Evolutionary conservation across 2,888 invertebrate genomes (phyloP), one percentile per base, ranked within the genome.

Genomic region (Sphaerophoria rueppellii): DNA sequence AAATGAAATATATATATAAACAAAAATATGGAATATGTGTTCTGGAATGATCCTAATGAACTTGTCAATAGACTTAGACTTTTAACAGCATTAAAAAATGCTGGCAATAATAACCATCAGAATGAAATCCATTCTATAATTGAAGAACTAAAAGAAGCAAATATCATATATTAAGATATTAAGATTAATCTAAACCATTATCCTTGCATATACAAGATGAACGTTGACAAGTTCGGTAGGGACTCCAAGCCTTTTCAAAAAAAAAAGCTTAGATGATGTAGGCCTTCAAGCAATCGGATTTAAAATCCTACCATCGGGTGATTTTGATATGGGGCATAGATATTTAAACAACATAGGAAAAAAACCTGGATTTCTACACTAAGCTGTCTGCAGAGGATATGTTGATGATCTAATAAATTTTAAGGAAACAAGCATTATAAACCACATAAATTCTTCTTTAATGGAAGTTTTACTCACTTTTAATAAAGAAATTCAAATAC

Each of bases 201-300:
- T 9, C 6, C 40, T 40, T 40, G 40, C 40, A 40, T 40, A 40
- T 40, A 40, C 40, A 40, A 40, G 40, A 40, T 40, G 40, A 9
- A 40, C 40, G 40, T 40, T 40, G 40, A 40, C 4, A 40, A 40
- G 40, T 40, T 40, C 40, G 40, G 40, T 6, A 40, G 24, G 34
- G 34, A 35, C 34, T 34, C 34, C n/a, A 55, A 55, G 55, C 34
- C 35, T 55, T 55, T 55, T n/a, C 4, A 34, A 55, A 55, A 55
- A n/a, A n/a, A 55, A 55, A 52, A 46, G 46, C 52, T 52, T 16
- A 52, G 52, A 52, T 24, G 16, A 52, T 52, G 52, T 52, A 52
- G 35, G 55, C 34, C 55, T 35, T 55, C 55, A 34, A 55, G 55
- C 35, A 55, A n/a, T 35, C 12, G 55, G 55, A 55, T 55, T 55